Conservation (phyloP, 2,113 vertebrate species). For the Lipophrys pholis region DNA sequence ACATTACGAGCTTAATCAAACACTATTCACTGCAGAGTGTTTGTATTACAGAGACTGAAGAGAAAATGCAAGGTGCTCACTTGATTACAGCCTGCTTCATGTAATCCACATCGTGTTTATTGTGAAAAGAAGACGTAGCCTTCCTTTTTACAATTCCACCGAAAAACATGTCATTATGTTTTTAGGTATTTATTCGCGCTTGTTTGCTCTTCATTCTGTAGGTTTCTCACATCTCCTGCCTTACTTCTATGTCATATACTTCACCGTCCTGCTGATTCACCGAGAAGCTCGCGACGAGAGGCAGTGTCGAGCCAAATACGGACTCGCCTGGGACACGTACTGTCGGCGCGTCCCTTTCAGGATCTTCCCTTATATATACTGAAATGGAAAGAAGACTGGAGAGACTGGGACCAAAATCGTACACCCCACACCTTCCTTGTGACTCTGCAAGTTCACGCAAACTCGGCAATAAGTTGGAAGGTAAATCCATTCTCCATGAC, state of each 20-base stretch:
- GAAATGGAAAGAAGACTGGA: conserved; percentile 41
- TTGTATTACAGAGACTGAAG: conserved; percentile 16
- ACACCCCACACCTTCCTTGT: background rate
- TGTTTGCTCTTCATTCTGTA: conserved; percentile 48
- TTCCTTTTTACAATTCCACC: background rate
- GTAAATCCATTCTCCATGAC: conserved; percentile 1
- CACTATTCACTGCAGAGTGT: conserved; percentile 36
- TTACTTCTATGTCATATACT: conserved; percentile 91
- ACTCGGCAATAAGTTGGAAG: conserved; percentile 20
- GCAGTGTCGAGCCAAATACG: conserved; percentile 88
- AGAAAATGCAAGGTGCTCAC: conserved; percentile 23
- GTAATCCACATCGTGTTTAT: background rate
- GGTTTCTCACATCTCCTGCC: conserved; percentile 88
- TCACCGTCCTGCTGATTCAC: conserved; percentile 87
- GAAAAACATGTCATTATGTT: background rate
- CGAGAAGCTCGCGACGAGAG: conserved; percentile 89
- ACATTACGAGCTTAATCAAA: conserved; percentile 31
- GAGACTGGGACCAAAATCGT: background rate
- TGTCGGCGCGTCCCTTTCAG: conserved; percentile 89
- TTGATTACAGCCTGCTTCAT: conserved; percentile 35
- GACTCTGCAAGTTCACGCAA: background rate
- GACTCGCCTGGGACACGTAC: conserved; percentile 89
- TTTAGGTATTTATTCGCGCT: background rate
- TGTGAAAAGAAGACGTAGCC: conserved; percentile 10
- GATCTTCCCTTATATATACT: conserved; percentile 91